Base-by-base conservation (phyloP, 2,113 vertebrate genomes). In the Tauraco erythrolophus region DNA sequence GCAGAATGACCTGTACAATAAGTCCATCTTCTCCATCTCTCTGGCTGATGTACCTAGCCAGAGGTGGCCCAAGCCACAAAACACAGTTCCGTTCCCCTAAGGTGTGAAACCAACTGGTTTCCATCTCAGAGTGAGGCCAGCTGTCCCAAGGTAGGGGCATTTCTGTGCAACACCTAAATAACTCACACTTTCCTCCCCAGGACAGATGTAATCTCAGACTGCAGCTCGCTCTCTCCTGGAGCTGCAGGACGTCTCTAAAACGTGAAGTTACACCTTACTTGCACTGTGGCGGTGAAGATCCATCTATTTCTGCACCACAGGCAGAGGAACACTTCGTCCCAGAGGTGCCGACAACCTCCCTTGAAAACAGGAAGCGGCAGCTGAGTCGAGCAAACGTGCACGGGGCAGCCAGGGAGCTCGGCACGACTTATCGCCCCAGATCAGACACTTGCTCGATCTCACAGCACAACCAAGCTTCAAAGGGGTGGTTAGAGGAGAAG, bases 1-100 rank as follows among this genome's bases (percentile, higher is more conserved):
- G 41, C 69, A 75, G 25, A 30, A 8, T 0, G 13, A 19, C 46
- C 74, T 9, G 31, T 0, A 2, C 39, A 37, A 0, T 0, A 10
- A 4, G 19, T 3, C 76, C 7, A 0, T 7, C 54, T 21, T 19
- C 46, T n/a, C 31, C 89, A 27, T 1, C 72, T 19, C 66, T 17
- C 68, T 14, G 50, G 39, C 35, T 15, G 81, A 35, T 9, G 61
- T 4, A 41, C 50, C 3, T 5, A 33, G 27, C 28, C 27, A 77
- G n/a, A n/a, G n/a, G n/a, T n/a, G n/a, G 62, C 22, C 37, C 37
- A 10, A 22, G 5, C n/a, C 77, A n/a, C 35, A 27, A 35, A 9
- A 74, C 58, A n/a, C 10, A 24, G 24, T 0, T 56, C 69, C 10
- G 2, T 1, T 58, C 68, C 74, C 61, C 80, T 8, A 22, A 31